phyloP scores from a whole-genome alignment of 2,113 vertebrate species.

The Lepidothrix coronata region DNA sequence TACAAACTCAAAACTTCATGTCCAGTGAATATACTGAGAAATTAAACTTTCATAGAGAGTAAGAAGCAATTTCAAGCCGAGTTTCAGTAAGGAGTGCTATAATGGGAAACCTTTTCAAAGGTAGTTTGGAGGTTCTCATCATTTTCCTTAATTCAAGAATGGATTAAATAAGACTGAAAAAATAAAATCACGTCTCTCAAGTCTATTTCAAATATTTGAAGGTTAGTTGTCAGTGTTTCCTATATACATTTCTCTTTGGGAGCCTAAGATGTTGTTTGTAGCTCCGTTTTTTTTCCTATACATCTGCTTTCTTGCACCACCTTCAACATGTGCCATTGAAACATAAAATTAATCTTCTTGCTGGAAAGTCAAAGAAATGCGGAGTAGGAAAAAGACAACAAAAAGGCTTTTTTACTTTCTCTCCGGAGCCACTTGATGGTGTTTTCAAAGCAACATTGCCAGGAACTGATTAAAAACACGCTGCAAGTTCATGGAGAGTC shows the following conservation, averaged over 20 bases:
- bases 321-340: not conserved
- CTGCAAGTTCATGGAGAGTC: not conserved
- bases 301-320: not conserved
- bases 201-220: not conserved
- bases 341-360: not conserved
- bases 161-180: not conserved
- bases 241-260: not conserved
- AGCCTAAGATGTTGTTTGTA: not conserved
- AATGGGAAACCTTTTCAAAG: not conserved
- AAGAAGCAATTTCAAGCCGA: not conserved
- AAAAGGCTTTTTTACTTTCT: not conserved
- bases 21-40: not conserved
- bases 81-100: not conserved
- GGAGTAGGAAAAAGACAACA: not conserved
- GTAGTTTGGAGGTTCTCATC: not conserved
- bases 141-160: not conserved
- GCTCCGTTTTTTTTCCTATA: not conserved
- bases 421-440: conserved; percentile 1
- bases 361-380: not conserved
- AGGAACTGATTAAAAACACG: conserved; percentile 41
- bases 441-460: not conserved
- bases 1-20: not conserved
- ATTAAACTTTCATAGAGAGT: not conserved
- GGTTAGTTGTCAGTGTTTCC: not conserved
- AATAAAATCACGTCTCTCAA: not conserved